A percentile compares a stretch with the other conserved stretches of the same genome.
These are phyloP conservation scores for Dasypus novemcinctus DNA, from an alignment of 2,113 vertebrate species.

Conservation along the genomic window DNA sequence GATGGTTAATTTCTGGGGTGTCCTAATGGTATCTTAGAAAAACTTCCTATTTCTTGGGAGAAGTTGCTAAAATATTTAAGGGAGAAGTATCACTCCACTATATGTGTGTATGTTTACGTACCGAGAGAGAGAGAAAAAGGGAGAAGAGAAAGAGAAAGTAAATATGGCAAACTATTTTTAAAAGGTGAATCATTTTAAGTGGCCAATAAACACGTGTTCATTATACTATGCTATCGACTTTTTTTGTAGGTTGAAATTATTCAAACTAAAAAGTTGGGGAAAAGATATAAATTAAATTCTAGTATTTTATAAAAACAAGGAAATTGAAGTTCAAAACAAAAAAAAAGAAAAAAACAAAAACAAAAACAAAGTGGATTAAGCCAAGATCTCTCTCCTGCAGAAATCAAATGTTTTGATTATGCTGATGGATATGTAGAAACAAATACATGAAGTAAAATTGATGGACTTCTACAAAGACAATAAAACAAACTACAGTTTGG, in stretches of 20 bases:
- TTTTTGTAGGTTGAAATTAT: not conserved
- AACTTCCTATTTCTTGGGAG: not conserved
- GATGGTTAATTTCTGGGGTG: not conserved
- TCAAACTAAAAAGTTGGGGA: conserved; percentile 9
- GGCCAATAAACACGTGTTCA: not conserved
- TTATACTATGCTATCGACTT: not conserved
- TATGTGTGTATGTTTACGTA: too few species aligned
- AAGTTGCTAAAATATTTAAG: not conserved
- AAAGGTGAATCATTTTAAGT: not conserved
- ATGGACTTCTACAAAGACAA: not conserved
- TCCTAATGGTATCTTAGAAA: not conserved
- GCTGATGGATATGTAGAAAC: not conserved
- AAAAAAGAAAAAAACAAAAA: too few species aligned
- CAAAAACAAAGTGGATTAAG: not conserved
- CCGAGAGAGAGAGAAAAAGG: not conserved
- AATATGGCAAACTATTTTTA: not conserved
- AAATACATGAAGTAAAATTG: not conserved
- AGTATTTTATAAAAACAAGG: not conserved
- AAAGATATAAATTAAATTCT: not conserved
- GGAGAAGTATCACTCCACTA: not conserved
- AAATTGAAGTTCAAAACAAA: not conserved
- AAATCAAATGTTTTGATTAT: not conserved
- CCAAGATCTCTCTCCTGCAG: not conserved
- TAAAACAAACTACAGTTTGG: not conserved
- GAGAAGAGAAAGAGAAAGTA: not conserved